A percentile compares a stretch with the other conserved stretches of the same genome.
phyloP scores from a whole-genome alignment of 2,888 invertebrate genomes.

The Helicoverpa assulta region DNA sequence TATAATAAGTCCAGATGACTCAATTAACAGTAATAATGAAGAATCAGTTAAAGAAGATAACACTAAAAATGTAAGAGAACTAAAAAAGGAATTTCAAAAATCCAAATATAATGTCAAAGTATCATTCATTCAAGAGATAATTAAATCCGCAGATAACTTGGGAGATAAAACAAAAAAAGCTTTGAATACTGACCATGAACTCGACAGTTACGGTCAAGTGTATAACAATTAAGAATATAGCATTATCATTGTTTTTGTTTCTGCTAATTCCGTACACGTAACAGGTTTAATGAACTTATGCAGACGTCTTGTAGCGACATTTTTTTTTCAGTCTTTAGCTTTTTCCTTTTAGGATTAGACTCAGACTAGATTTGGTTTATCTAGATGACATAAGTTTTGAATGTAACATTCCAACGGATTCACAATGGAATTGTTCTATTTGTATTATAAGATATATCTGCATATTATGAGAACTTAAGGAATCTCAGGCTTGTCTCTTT shows the following conservation, averaged over 20 bases:
- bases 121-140: constrained; percentile 25
- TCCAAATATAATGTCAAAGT: constrained; percentile 22
- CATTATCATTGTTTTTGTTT: constrained; percentile 45
- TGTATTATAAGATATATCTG: constrained; percentile 39
- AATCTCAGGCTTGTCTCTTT: constrained; percentile 33
- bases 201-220: constrained; percentile 47
- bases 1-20: constrained; percentile 5
- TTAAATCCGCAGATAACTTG: neutral
- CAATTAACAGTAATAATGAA: constrained; percentile 5
- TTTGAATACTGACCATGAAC: constrained; percentile 47
- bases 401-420: constrained; percentile 40
- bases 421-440: constrained; percentile 46
- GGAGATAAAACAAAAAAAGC: constrained; percentile 15
- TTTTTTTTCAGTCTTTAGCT: constrained; percentile 34
- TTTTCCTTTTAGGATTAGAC: constrained; percentile 33
- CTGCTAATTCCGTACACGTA: constrained; percentile 24
- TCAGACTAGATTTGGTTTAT: constrained; percentile 50
- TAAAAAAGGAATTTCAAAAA: neutral
- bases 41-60: neutral
- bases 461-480: constrained; percentile 33
- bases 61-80: neutral
- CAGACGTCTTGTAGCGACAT: constrained; percentile 39
- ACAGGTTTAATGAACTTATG: constrained; percentile 43
- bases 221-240: constrained; percentile 49
- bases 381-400: constrained; percentile 56